phyloP scores from a whole-genome alignment of 2,797 vertebrate species.

The Hemitrygon akajei region DNA sequence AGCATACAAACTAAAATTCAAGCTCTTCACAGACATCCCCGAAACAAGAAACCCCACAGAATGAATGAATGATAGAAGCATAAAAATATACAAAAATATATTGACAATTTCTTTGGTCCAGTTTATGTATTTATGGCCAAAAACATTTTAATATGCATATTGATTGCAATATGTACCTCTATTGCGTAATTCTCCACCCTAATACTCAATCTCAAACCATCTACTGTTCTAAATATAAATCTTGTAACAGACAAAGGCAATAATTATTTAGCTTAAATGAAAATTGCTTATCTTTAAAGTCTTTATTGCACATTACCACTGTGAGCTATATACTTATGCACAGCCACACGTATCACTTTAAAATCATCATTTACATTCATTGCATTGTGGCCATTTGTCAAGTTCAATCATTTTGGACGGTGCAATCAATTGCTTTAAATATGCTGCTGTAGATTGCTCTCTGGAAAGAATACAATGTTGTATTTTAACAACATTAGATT shows the following conservation, averaged over 20 bases:
- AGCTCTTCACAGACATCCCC: no score
- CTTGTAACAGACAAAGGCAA: background rate
- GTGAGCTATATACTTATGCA: background rate
- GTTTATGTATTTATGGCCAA: background rate
- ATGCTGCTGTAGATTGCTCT: background rate
- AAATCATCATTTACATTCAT: background rate
- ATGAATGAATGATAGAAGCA: no score
- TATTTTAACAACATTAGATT: background rate
- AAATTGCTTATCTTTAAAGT: background rate
- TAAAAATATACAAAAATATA: background rate
- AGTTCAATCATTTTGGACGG: background rate
- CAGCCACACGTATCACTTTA: background rate
- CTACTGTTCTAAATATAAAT: background rate
- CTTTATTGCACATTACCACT: constrained; percentile 11
- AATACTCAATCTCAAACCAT: background rate
- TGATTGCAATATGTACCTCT: background rate
- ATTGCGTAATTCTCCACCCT: background rate
- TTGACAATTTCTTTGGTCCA: background rate
- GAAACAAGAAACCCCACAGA: no score
- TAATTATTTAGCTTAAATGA: background rate
- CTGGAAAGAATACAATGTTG: background rate
- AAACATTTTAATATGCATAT: background rate
- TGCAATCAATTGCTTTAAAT: constrained; percentile 12
- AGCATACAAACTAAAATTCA: no score
- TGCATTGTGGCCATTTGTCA: background rate